Evolutionary conservation across 2,888 invertebrate species (phyloP).

Genomic region (Ochropacha duplaris): DNA sequence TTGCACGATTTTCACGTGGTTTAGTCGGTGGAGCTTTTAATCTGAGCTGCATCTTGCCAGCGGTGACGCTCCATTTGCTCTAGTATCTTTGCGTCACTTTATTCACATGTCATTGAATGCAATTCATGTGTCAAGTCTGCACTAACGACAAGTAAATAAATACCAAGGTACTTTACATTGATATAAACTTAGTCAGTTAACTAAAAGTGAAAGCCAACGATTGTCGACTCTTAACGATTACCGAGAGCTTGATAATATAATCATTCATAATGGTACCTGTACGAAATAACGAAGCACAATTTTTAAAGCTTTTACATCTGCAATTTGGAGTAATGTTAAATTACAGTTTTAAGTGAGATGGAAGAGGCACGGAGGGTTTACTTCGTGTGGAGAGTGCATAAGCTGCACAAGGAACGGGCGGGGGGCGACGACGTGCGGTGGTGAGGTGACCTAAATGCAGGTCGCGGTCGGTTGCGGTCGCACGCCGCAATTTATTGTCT

Average conservation of each 20-base stretch:
- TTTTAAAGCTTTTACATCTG: constrained; percentile 36
- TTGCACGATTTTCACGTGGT: constrained; percentile 82
- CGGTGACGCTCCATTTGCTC: constrained; percentile 69
- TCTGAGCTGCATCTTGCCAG: constrained; percentile 74
- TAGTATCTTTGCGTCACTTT: constrained; percentile 26
- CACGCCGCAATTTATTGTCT: constrained; percentile 70
- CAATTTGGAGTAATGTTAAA: constrained; percentile 36
- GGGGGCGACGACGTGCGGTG: constrained; percentile 13
- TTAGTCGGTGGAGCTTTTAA: constrained; percentile 80
- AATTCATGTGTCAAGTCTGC: constrained; percentile 7
- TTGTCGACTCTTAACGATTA: not conserved
- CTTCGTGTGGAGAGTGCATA: constrained; percentile 33
- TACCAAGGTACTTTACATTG: too few relatives aligned
- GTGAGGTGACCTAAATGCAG: constrained; percentile 58
- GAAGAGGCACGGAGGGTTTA: constrained; percentile 37
- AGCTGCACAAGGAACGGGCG: constrained; percentile 25
- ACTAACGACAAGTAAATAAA: not conserved
- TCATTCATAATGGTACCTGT: constrained; percentile 27
- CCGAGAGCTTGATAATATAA: constrained; percentile 11
- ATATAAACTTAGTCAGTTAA: too few relatives aligned
- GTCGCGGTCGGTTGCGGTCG: constrained; percentile 48
- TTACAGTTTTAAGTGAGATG: constrained; percentile 45
- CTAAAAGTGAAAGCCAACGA: not conserved
- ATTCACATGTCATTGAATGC: constrained; percentile 21
- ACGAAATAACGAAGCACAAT: constrained; percentile 29